Evolutionary conservation across 1,140 invertebrate genomes (phyloP), one percentile per base, ranked within the genome.

Genomic region (Leptestheria dahalacensis): DNA sequence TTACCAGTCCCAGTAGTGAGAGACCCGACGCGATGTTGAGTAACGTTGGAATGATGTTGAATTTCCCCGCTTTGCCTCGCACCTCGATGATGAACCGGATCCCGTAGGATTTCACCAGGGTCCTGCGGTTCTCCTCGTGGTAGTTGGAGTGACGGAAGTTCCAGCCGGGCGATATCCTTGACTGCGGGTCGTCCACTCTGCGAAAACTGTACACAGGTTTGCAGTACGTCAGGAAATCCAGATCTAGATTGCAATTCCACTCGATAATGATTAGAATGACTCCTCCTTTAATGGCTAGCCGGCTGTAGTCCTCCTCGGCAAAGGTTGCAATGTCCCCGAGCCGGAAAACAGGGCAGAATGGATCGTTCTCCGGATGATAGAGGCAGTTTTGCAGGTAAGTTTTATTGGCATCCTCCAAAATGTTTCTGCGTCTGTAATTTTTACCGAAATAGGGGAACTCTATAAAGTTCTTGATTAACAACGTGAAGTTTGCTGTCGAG

Each of bases 181-280:
- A 67, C 29, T 65, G 28, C 0, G 68, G 66, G 62, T 67, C 67
- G 64, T 73, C 72, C 52, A 73, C 41, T 69, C 78, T 61, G 64
- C 64, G 33, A 64, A 79, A 79, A 3, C 57, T 65, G 65, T 79
- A 79, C 24, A 65, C 66, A 9, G 78, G 78, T 41, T 71, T 61
- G 63, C 78, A 79, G 11, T 74, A 66, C 2, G 72, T 65, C 10
- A 65, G 61, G 50, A 65, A 64, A 61, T 70, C 64, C 33, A 66
- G 68, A 68, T 79, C 78, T 25, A 79, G 66, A 64, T 79, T 72
- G 66, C 78, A 79, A 52, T 75, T 67, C 78, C 78, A 79, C 21
- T 68, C 64, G 18, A 79, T 77, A 11, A 68, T 59, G 15, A 79
- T 72, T 41, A 68, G 68, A 58, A 79, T 71, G 12, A 79, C 72